Base-by-base conservation (phyloP, 2,113 vertebrate genomes). In the Lycocorax pyrrhopterus region DNA sequence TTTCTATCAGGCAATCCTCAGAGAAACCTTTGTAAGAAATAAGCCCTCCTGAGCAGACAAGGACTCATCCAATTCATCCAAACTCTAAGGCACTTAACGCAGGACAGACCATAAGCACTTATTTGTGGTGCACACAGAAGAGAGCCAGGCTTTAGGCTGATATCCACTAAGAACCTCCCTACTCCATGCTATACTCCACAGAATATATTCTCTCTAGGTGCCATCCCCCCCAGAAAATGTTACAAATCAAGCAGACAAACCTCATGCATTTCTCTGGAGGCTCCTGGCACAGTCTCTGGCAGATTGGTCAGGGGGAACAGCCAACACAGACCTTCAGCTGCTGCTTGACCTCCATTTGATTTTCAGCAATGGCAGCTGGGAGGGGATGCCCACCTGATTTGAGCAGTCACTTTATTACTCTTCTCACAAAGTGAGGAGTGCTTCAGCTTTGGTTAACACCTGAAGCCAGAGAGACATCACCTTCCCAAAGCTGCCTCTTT, bases 181-280 rank as follows among this genome's bases (percentile, higher is more conserved):
- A 4, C 20, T 49, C 30, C 0, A 0, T 67, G n/a, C 27, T 39
- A 39, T 7, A 2, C 9, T 17, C 13, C 18, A 56, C 10, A 79
- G 15, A 16, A 26, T 12, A 6, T 6, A n/a, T 1, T 0, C 4
- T 53, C 2, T 37, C 43, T 29, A 47, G 30, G 22, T 84, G 6
- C 22, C 22, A 67, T 9, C 3, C 4, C 7, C 7, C 8, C 29
- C 12, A 5, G 6, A 29, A 6, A 16, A 9, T 2, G 7, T 64
- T 77, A 29, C 33, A 93, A 92, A 78, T 41, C 27, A 74, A 64
- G 30, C 9, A 81, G 52, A 84, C 33, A 52, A 77, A 78, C 52
- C 60, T 89, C 18, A 13, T 25, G 10, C 32, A 27, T 63, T 75
- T 55, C 51, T 68, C 60, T 47, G 43, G 44, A 47, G 17, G 12